Conservation (phyloP, 2,797 vertebrate species). For the Gephyroberyx darwinii region DNA sequence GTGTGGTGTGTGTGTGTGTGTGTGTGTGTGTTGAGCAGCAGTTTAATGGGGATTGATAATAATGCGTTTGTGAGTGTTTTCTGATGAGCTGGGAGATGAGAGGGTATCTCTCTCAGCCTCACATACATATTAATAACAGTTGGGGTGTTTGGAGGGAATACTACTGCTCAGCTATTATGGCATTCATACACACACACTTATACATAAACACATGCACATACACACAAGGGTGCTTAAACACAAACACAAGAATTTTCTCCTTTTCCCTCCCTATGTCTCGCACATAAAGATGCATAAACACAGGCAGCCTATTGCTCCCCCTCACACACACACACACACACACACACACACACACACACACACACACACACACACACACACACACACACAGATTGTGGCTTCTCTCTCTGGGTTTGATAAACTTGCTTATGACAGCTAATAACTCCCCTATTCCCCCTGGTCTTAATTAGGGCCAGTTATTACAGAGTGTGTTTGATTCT, state of each 20-base stretch:
- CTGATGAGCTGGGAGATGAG: slow-evolving; percentile 70
- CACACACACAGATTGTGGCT: slow-evolving; percentile 38
- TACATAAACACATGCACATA: neutral
- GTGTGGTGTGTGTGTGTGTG: slow-evolving; percentile 11
- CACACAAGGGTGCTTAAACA: neutral
- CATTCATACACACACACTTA: slow-evolving; percentile 12
- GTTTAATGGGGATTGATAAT: slow-evolving; percentile 66
- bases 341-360: slow-evolving; percentile 29
- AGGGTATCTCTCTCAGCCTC: slow-evolving; percentile 56
- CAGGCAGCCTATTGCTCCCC: slow-evolving; percentile 2
- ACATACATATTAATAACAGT: slow-evolving; percentile 72
- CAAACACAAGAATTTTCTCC: slow-evolving; percentile 18
- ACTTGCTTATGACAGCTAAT: slow-evolving; percentile 81
- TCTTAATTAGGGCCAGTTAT: slow-evolving; percentile 80
- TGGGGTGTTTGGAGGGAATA: slow-evolving; percentile 60
- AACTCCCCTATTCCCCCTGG: slow-evolving; percentile 76
- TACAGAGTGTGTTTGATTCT: slow-evolving; percentile 68
- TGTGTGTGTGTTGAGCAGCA: slow-evolving; percentile 1
- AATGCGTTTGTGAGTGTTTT: slow-evolving; percentile 68
- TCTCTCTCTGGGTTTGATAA: slow-evolving; percentile 69
- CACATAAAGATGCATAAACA: slow-evolving; percentile 38
- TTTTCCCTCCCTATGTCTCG: slow-evolving; percentile 10
- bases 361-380: slow-evolving; percentile 18
- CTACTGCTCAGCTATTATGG: slow-evolving; percentile 40
- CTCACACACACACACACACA: slow-evolving; percentile 2